These are phyloP conservation scores for Campoplex nolae DNA, from an alignment of 2,888 invertebrate species.

Conservation along the genomic window DNA sequence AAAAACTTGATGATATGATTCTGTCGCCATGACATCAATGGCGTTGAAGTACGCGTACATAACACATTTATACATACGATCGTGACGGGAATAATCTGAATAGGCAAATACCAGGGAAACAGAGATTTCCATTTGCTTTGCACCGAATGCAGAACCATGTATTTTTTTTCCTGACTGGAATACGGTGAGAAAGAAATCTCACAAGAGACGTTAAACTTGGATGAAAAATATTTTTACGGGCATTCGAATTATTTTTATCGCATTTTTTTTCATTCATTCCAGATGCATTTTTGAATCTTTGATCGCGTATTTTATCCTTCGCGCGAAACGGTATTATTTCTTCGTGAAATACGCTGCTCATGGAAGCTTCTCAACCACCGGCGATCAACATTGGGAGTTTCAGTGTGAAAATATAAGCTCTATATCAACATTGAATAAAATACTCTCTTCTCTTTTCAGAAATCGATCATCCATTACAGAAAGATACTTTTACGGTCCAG, in stretches of 20 bases:
- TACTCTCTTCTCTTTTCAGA: neutral
- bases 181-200: neutral
- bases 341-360: neutral
- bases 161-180: neutral
- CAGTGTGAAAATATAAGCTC: conserved; percentile 2
- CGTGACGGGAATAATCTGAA: neutral
- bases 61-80: neutral
- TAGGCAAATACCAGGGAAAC: neutral
- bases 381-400: neutral
- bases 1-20: conserved; percentile 22
- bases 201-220: neutral
- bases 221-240: neutral
- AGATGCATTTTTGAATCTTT: neutral
- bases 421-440: conserved; percentile 6
- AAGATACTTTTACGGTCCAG: conserved; percentile 20
- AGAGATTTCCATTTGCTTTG: conserved; percentile 14
- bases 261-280: neutral
- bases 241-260: neutral
- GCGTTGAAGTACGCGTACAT: neutral
- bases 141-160: neutral
- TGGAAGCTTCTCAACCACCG: neutral
- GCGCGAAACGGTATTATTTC: neutral
- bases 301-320: neutral
- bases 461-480: conserved; percentile 38
- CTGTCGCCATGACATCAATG: conserved; percentile 13